These are phyloP conservation scores for Peucedramus taeniatus DNA, from an alignment of 2,113 vertebrate genomes.

Conservation along the genomic window DNA sequence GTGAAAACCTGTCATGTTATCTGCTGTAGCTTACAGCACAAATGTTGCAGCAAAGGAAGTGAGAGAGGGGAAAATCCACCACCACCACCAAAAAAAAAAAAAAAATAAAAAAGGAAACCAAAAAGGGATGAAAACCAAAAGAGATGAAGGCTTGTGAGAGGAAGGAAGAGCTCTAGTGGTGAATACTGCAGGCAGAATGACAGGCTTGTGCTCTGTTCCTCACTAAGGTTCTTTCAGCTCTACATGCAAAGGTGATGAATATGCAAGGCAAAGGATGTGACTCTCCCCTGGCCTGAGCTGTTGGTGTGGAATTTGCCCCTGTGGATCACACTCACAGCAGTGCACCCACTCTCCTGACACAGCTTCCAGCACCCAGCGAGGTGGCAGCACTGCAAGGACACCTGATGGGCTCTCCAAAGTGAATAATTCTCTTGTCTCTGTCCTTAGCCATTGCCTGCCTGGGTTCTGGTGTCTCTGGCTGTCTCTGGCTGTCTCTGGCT, in stretches of 20 bases:
- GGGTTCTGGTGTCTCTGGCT: background rate
- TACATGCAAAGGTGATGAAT: background rate
- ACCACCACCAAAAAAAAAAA: too few relatives aligned
- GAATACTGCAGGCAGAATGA: background rate
- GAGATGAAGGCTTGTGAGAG: background rate
- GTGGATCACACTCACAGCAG: background rate
- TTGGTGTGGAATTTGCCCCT: background rate
- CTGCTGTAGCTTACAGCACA: background rate
- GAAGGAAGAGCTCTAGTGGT: background rate
- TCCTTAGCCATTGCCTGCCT: background rate
- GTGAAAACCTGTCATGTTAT: background rate
- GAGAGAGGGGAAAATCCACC: fast-evolving
- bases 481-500: background rate
- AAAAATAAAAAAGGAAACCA: background rate
- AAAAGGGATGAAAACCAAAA: background rate
- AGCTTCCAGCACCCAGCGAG: background rate
- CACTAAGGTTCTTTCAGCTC: background rate
- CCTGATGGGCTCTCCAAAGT: background rate
- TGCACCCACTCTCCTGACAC: background rate
- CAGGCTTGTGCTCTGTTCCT: background rate
- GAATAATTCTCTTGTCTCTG: background rate
- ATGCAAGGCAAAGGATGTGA: background rate
- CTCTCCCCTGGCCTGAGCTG: background rate
- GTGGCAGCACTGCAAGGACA: background rate
- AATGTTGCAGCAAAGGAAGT: background rate